Evolutionary conservation across 1,140 invertebrate genomes (phyloP), one percentile per base, ranked within the genome.

Genomic region (Temnothorax nylanderi): DNA sequence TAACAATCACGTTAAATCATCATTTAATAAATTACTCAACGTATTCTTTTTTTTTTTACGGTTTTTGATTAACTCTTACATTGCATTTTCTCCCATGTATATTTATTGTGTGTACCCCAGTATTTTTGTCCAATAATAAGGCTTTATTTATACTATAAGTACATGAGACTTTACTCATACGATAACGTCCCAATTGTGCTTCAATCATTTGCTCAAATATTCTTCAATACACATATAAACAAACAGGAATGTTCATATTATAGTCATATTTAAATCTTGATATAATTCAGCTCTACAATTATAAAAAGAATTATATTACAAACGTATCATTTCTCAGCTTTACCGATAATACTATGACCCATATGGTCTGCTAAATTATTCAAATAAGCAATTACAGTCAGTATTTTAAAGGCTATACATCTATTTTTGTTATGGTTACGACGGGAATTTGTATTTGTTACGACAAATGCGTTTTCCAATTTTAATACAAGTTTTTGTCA

Each of bases 91-190:
- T 47, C 6, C n/a, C 3, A 49, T 32, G 6, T 44, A 56, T 81
- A 71, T 81, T 71, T 71, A 81, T 47, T 71, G 16, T 56, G 41
- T 69, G 13, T 69, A 49, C 0, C 32, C 82, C 76, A 86, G 64
- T 58, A 86, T 58, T 86, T 74, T 56, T 4, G 54, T 76, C 37
- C 47, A 67, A 89, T 77, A 86, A 69, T 82, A 69, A 69, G 44
- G 21, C 21, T 69, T 69, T 49, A 69, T 69, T 69, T 41, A 47
- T 49, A 49, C 41, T 69, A 49, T 49, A 69, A 69, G 41, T 69
- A 69, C 5, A 62, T 87, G 49, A 49, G 44, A 6, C 21, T 47
- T 69, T 49, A 47, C 32, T 69, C 41, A 26, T 69, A 26, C n/a
- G 11, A 44, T 49, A 69, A 69, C 5, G 2, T 49, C 0, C 44